Base-by-base conservation (phyloP, 2,888 invertebrate species). In the Tridacna crocea region DNA sequence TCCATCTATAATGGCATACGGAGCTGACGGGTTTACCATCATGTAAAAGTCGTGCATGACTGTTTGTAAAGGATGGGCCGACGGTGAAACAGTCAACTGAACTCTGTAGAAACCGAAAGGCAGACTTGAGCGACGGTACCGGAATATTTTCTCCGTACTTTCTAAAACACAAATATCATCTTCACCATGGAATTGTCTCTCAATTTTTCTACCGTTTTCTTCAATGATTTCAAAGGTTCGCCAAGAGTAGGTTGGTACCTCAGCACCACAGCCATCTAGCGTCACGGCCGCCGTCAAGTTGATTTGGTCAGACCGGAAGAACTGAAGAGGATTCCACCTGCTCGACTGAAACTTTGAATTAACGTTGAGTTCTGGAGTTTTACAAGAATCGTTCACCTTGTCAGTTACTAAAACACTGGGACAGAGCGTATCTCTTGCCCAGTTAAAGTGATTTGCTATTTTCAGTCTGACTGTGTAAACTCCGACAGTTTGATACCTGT, bases 21-120 rank as follows among this genome's bases (percentile, higher is more conserved):
- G 92, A 3, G 89, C 85, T 0, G 92, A 92, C 58, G 90, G 90
- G n/a, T 87, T 83, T 0, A 90, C 85, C 19, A 87, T 66, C 22
- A 92, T 75, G 47, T 85, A 90, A 36, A 91, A 79, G 36, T 87
- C 82, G 17, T 80, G 80, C 17, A 74, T 83, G 8, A 86, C 73
- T 63, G 87, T 83, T 19, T 82, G 75, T 3, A 90, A 81, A 17
- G 90, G 88, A n/a, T 84, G 83, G 0, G 80, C 88, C 0, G 63
- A 61, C 10, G 92, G 91, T 0, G 92, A 86, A 11, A 92, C 91
- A 0, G 91, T 91, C 6, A 92, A 89, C 22, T 87, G 88, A 2
- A 93, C 85, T 19, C 81, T 84, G 87, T 93, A 93, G 4, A 88
- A 79, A 17, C 92, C 92, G 73, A 89, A 92, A 0, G 87, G 82